Percentiles rank a stretch among this genome's conserved stretches.
Evolutionary conservation across 2,113 vertebrate species (phyloP).

Genomic region (Paracanthobrama guichenoti): DNA sequence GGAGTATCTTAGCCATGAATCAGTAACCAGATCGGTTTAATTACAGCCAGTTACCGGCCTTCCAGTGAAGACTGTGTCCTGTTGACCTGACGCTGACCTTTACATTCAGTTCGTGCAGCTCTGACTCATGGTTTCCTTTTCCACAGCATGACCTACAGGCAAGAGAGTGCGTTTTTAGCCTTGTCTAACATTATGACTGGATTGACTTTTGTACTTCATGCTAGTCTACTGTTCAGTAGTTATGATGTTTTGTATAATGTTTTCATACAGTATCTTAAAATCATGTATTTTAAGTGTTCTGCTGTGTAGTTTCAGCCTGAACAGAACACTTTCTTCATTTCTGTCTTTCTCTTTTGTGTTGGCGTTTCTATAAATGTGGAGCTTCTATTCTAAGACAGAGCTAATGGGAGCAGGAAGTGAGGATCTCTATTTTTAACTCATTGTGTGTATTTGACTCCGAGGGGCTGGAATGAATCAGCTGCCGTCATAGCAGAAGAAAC

Average conservation of each 20-base stretch:
- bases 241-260: not conserved
- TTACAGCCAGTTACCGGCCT: not conserved
- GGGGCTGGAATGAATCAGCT: conserved; percentile 4
- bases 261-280: not conserved
- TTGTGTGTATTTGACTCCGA: conserved; percentile 43
- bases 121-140: conserved; percentile 13
- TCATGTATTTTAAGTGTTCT: not conserved
- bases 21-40: conserved; percentile 4
- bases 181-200: conserved; percentile 21
- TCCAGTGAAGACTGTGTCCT: not conserved
- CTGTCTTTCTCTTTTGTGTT: conserved; percentile 58
- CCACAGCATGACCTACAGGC: not conserved
- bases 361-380: conserved; percentile 69
- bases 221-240: not conserved
- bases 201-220: not conserved
- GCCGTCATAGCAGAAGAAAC: not conserved
- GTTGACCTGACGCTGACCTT: conserved; percentile 27
- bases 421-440: conserved; percentile 68
- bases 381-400: conserved; percentile 71
- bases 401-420: conserved; percentile 72
- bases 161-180: not conserved
- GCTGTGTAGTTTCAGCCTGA: conserved; percentile 26
- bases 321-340: conserved; percentile 66
- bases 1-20: not conserved
- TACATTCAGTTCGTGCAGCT: conserved; percentile 4